Evolutionary conservation across 2,113 vertebrate species (phyloP), one percentile per base, ranked within the genome.

Genomic region (Anoplopoma fimbria): DNA sequence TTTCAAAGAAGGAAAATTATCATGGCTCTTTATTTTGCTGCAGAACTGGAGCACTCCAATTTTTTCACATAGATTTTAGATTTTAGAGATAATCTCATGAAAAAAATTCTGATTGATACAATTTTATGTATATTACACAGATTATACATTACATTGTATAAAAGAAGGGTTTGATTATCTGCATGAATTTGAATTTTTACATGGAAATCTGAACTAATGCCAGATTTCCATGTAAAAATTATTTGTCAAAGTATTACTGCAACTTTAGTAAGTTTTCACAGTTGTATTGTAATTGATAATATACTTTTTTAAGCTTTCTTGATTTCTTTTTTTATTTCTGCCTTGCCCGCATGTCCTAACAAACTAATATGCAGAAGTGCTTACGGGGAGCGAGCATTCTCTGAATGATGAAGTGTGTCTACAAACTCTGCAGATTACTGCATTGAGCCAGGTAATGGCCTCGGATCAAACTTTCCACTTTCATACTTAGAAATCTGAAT

Each of bases 331-430:
- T 10, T 53, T 51, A 51, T 69, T 71, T 69, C 21, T 69, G 42
- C 51, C 75, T 58, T 61, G 65, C 29, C n/a, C 5, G 0, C 14
- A 21, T 62, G 8, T 84, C n/a, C 27, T 69, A 71, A 73, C 53
- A 69, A 80, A 83, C 47, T 67, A 53, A 79, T 64, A 53, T 78
- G 29, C 73, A 77, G 71, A 74, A 8, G 31, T 64, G 70, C 19
- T 64, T 58, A 72, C 57, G 67, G 51, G 53, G 31, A 79, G 65
- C 0, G 62, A 87, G 45, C 57, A 55, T 4, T 14, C 38, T 79
- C 68, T 92, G 83, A 90, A 65, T 87, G 79, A 94, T 93, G 84
- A 92, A 90, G 87, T 92, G 90, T 74, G 79, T 73, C 78, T 92
- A 89, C 36, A 86, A 78, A 90, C 69, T 89, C 61, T 80, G 84